Conservation (phyloP, 1,140 invertebrate species). For the Drosophila pachea region DNA sequence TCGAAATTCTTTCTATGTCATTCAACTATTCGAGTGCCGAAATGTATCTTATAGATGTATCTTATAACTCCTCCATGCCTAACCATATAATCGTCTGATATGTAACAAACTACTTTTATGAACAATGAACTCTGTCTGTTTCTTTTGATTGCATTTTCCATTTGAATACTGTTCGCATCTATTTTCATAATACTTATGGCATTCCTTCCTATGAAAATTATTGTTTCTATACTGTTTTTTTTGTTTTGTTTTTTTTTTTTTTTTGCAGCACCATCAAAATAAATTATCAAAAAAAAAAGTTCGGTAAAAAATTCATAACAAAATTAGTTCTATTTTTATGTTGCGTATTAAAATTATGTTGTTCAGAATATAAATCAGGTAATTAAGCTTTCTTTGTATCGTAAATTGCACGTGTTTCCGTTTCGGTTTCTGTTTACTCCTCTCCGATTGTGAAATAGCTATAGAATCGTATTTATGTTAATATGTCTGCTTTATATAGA, state of each 20-base stretch:
- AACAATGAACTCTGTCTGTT: conserved; percentile 26
- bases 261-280: conserved; percentile 56
- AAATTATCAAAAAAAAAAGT: conserved; percentile 35
- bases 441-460: no score
- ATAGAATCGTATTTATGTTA: not conserved
- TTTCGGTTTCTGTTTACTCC: conserved; percentile 10
- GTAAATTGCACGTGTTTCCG: conserved; percentile 43
- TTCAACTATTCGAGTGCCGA: conserved; percentile 22
- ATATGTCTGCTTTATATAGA: not conserved
- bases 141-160: conserved; percentile 35
- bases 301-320: conserved; percentile 49
- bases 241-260: conserved; percentile 34
- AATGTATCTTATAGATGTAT: conserved; percentile 10
- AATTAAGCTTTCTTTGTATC: conserved; percentile 71
- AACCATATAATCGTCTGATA: conserved; percentile 51
- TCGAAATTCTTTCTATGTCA: conserved; percentile 25
- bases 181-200: conserved; percentile 35
- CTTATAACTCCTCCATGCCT: conserved; percentile 9
- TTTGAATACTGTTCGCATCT: conserved; percentile 49
- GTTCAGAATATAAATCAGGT: conserved; percentile 72
- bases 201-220: conserved; percentile 28
- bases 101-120: conserved; percentile 69
- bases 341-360: conserved; percentile 56
- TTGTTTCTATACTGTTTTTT: conserved; percentile 40
- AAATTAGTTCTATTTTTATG: conserved; percentile 60